phyloP scores from a whole-genome alignment of 2,888 invertebrate species.

The Lochmaea crataegi region DNA sequence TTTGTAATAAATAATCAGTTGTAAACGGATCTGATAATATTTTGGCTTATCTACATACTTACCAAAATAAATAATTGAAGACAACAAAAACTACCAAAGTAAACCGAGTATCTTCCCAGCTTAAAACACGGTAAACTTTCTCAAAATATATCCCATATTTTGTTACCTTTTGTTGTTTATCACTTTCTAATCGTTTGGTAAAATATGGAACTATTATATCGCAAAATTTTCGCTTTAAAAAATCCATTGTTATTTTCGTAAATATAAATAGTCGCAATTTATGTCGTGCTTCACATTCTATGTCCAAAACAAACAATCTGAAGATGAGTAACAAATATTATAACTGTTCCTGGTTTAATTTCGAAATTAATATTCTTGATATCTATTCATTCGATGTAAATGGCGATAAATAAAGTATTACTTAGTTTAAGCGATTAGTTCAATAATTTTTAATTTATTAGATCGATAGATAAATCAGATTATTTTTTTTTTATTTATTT shows the following conservation, averaged over 20 bases:
- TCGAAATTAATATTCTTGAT: neutral
- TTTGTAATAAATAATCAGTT: neutral
- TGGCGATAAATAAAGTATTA: neutral
- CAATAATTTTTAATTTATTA: neutral
- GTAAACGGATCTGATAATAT: neutral
- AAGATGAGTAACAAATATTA: neutral
- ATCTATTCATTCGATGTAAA: neutral
- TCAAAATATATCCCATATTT: slow-evolving; percentile 57
- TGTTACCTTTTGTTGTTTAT: slow-evolving; percentile 47
- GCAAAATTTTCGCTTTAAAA: slow-evolving; percentile 32
- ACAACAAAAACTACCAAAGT: slow-evolving; percentile 59
- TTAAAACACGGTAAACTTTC: slow-evolving; percentile 55
- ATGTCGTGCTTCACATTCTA: slow-evolving; percentile 9
- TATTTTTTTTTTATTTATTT: neutral
- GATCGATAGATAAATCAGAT: neutral
- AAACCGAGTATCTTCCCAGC: slow-evolving; percentile 62
- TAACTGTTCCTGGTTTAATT: neutral
- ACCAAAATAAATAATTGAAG: slow-evolving; percentile 64
- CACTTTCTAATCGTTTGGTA: slow-evolving; percentile 37
- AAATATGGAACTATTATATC: slow-evolving; percentile 31
- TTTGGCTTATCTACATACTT: slow-evolving; percentile 46
- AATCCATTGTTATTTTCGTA: slow-evolving; percentile 23
- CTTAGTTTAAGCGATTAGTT: neutral
- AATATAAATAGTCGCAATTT: slow-evolving; percentile 18
- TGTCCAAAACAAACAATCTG: neutral